Percentiles rank a stretch among this genome's conserved stretches.
phyloP scores from a whole-genome alignment of 1,140 invertebrate genomes.

The Leptestheria dahalacensis region DNA sequence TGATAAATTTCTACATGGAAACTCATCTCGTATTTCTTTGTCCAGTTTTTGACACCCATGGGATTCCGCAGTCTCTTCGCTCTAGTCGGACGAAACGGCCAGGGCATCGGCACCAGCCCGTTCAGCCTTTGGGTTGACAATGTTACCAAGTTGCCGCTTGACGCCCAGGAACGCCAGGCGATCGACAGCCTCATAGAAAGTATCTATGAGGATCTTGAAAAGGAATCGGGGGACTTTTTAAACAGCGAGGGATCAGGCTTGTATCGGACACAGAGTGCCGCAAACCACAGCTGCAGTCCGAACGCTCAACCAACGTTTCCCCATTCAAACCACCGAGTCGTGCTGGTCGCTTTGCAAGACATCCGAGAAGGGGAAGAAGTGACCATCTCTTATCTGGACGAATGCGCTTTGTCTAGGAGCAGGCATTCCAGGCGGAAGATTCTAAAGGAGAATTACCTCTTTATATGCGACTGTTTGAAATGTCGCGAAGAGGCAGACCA shows the following conservation, averaged over 20 bases:
- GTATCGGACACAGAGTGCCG: constrained; percentile 64
- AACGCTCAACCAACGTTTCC: constrained; percentile 76
- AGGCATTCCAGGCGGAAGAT: constrained; percentile 65
- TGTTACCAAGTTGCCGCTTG: constrained; percentile 46
- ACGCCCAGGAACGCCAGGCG: constrained; percentile 44
- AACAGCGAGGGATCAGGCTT: constrained; percentile 88
- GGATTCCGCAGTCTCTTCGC: constrained; percentile 76
- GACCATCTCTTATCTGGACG: constrained; percentile 77
- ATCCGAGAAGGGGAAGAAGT: constrained; percentile 77
- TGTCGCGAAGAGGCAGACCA: constrained; percentile 57
- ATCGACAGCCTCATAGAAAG: constrained; percentile 61
- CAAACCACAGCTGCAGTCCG: constrained; percentile 83
- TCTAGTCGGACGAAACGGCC: constrained; percentile 79
- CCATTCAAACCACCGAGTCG: constrained; percentile 63
- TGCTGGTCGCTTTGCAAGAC: constrained; percentile 52
- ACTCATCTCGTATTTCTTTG: constrained; percentile 21
- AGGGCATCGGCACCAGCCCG: constrained; percentile 82
- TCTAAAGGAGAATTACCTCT: constrained; percentile 73
- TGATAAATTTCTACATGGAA: background rate
- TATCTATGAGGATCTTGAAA: constrained; percentile 66
- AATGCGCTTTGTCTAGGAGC: constrained; percentile 60
- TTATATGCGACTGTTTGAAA: constrained; percentile 62
- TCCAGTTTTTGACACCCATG: constrained; percentile 69
- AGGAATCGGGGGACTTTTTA: constrained; percentile 70
- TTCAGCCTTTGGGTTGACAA: constrained; percentile 71